phyloP scores from a whole-genome alignment of 1,140 invertebrate species.

The Trichomalopsis sarcophagae region DNA sequence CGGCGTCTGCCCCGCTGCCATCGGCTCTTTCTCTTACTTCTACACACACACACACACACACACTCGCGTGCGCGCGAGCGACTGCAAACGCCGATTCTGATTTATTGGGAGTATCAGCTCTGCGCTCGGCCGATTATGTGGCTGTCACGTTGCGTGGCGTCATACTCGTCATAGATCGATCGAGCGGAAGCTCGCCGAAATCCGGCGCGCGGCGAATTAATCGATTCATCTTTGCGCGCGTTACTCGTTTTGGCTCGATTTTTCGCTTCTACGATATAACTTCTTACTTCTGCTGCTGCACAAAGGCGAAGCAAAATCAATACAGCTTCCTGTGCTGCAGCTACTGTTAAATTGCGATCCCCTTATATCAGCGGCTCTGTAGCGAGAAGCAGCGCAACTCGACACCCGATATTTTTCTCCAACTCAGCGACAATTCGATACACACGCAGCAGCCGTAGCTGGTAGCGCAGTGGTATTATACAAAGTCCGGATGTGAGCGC shows the following conservation, averaged over 20 bases:
- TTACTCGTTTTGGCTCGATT: not conserved
- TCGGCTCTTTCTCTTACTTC: constrained; percentile 32
- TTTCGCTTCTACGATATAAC: not conserved
- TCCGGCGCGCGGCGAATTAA: not conserved
- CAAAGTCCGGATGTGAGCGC: not conserved
- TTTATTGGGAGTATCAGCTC: not conserved
- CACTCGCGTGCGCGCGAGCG: not conserved
- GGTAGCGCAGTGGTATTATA: not conserved
- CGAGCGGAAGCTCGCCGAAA: constrained; percentile 8
- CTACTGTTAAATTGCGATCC: not conserved
- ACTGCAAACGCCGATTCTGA: constrained; percentile 3
- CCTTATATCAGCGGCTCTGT: not conserved
- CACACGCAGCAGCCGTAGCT: too few relatives aligned
- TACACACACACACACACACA: not conserved
- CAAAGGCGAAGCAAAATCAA: not conserved
- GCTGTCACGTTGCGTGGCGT: constrained; percentile 49
- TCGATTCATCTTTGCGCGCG: not conserved
- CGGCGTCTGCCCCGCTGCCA: constrained; percentile 20
- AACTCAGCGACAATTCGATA: constrained; percentile 20
- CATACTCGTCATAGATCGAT: constrained; percentile 45
- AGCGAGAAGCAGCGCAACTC: constrained; percentile 11
- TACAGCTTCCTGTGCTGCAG: constrained; percentile 16
- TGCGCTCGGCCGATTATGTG: not conserved
- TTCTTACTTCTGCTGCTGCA: too few relatives aligned
- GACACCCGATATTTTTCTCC: constrained; percentile 28